Conservation (phyloP, 2,113 vertebrate genomes). For the Sinocyclocheilus anshuiensis region DNA sequence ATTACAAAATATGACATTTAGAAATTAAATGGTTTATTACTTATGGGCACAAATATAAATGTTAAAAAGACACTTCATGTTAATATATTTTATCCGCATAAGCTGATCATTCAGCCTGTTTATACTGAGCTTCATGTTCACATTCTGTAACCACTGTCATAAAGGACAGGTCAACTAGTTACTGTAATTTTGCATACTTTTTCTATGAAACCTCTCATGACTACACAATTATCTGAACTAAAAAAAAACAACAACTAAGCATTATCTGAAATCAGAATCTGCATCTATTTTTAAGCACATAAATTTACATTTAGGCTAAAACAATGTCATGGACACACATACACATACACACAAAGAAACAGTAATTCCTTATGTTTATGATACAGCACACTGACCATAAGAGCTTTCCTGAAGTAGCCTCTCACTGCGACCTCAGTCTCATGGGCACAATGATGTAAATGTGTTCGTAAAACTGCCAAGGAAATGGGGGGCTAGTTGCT, state of each 20-base stretch:
- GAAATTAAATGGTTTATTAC: background rate
- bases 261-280: background rate
- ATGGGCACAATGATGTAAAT: conserved; percentile 80
- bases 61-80: background rate
- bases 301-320: background rate
- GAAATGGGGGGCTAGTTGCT: conserved; percentile 86
- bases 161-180: too few species aligned
- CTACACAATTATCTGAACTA: background rate
- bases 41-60: background rate
- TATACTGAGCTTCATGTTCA: background rate
- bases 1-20: background rate
- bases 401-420: conserved; percentile 39
- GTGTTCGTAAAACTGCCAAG: conserved; percentile 80
- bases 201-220: background rate
- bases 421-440: conserved; percentile 47
- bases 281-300: background rate
- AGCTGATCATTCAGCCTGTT: background rate
- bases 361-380: background rate
- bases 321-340: too few species aligned
- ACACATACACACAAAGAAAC: background rate
- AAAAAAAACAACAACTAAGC: background rate
- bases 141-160: background rate
- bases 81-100: background rate
- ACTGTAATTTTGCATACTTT: background rate
- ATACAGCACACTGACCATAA: conserved; percentile 16